Evolutionary conservation across 2,113 vertebrate species (phyloP).

Genomic region (Myiozetetes cayanensis): DNA sequence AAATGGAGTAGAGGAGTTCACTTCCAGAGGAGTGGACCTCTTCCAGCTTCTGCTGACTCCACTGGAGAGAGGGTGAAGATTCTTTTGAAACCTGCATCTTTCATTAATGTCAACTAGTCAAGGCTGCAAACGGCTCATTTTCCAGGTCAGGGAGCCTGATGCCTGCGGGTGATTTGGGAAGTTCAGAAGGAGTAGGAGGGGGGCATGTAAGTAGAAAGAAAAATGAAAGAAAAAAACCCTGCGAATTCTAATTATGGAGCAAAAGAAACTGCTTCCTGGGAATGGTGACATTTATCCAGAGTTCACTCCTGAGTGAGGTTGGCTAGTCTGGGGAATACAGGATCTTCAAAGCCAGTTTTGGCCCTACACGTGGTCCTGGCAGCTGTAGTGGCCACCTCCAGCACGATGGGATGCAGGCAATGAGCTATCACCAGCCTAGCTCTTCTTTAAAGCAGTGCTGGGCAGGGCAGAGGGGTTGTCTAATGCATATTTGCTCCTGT

Average conservation of each 20-base stretch:
- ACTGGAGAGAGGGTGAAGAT: background rate
- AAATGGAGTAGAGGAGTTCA: background rate
- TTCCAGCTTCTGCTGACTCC: background rate
- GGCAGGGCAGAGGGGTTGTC: background rate
- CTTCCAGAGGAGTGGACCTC: background rate
- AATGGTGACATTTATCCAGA: background rate
- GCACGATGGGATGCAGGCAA: accelerated
- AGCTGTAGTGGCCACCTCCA: background rate
- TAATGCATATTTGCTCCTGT: background rate
- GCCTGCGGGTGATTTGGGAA: background rate
- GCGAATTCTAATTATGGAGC: background rate
- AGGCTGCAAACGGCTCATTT: background rate
- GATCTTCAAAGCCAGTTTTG: background rate
- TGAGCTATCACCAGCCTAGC: background rate
- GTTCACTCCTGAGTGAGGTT: background rate
- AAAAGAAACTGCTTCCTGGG: background rate
- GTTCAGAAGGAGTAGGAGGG: background rate
- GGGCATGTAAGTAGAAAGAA: background rate
- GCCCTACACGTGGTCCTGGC: background rate
- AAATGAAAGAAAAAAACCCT: accelerated
- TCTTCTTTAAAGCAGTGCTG: background rate
- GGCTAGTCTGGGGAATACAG: background rate
- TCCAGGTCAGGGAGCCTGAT: slow-evolving; percentile 22
- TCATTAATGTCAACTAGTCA: background rate
- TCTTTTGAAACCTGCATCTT: background rate